phyloP scores from a whole-genome alignment of 2,888 invertebrate species.

The Rhagonycha fulva region DNA sequence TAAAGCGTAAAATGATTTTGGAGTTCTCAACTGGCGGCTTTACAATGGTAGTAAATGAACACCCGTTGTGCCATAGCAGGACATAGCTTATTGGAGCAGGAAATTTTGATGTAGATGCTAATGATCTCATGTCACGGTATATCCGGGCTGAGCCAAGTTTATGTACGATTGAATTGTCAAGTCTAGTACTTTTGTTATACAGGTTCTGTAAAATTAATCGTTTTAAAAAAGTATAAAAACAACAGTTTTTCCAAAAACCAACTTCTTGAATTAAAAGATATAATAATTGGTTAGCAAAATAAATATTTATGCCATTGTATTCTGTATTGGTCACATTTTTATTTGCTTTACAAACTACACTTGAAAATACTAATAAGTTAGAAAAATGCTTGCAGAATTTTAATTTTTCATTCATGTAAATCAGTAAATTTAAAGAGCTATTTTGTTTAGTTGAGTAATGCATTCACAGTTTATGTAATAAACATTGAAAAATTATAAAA shows the following conservation, averaged over 20 bases:
- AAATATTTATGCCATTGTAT: neutral
- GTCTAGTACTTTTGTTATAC: neutral
- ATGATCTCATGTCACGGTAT: constrained; percentile 51
- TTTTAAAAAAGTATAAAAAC: neutral
- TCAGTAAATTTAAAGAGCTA: neutral
- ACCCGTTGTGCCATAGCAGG: constrained; percentile 45
- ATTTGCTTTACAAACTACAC: neutral
- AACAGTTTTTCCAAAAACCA: neutral
- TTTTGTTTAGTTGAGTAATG: neutral
- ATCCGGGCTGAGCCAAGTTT: constrained; percentile 42
- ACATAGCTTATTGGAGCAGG: constrained; percentile 54
- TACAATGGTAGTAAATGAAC: constrained; percentile 28
- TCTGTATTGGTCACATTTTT: neutral
- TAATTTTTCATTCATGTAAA: neutral
- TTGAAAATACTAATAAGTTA: neutral
- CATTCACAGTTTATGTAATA: neutral
- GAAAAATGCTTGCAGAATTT: neutral
- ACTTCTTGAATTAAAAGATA: neutral
- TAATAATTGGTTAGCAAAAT: neutral
- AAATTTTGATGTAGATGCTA: constrained; percentile 52
- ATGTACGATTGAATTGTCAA: constrained; percentile 13
- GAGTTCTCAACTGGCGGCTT: constrained; percentile 8
- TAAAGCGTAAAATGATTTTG: constrained; percentile 11
- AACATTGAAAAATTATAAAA: neutral
- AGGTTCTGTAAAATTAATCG: neutral